Percentiles rank a stretch among this genome's conserved stretches.
These are phyloP conservation scores for Amphiprion ocellaris DNA, from an alignment of 2,113 vertebrate species.

Conservation along the genomic window DNA sequence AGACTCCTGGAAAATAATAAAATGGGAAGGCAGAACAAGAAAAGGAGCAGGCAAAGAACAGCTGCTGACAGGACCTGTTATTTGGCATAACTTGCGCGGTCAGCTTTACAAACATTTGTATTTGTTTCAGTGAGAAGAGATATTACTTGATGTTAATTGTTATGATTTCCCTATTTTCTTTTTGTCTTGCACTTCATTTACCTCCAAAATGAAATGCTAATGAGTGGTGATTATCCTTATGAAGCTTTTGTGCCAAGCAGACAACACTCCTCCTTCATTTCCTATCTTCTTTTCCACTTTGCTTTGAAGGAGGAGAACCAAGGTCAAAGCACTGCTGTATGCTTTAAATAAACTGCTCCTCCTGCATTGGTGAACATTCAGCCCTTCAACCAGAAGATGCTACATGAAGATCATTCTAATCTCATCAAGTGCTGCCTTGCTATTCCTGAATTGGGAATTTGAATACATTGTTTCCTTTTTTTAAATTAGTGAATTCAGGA, in stretches of 20 bases:
- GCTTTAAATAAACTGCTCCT: constrained; percentile 67
- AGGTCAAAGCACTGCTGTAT: constrained; percentile 61
- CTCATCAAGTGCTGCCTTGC: not conserved
- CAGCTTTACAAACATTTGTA: constrained; percentile 1
- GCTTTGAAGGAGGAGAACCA: constrained; percentile 57
- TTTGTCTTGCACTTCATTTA: constrained; percentile 42
- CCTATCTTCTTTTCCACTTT: constrained; percentile 34
- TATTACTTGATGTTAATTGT: constrained; percentile 26
- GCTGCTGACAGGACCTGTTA: not conserved
- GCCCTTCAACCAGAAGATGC: constrained; percentile 32
- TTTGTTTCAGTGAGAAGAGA: constrained; percentile 6
- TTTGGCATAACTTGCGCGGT: not conserved
- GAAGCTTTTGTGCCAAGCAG: constrained; percentile 28
- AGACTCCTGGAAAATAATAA: constrained; percentile 28
- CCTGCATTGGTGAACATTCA: constrained; percentile 15
- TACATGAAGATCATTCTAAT: constrained; percentile 40
- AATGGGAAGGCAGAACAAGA: constrained; percentile 2
- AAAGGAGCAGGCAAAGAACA: not conserved
- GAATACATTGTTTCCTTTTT: constrained; percentile 45
- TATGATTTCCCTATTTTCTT: constrained; percentile 28
- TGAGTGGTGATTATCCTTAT: constrained; percentile 53
- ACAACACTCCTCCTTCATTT: constrained; percentile 15
- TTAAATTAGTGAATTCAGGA: constrained; percentile 64
- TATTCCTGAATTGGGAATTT: constrained; percentile 18
- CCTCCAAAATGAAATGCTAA: constrained; percentile 53